Percentiles rank a stretch among this genome's conserved stretches.
phyloP scores from a whole-genome alignment of 2,888 invertebrate species.

The Aelia acuminata region DNA sequence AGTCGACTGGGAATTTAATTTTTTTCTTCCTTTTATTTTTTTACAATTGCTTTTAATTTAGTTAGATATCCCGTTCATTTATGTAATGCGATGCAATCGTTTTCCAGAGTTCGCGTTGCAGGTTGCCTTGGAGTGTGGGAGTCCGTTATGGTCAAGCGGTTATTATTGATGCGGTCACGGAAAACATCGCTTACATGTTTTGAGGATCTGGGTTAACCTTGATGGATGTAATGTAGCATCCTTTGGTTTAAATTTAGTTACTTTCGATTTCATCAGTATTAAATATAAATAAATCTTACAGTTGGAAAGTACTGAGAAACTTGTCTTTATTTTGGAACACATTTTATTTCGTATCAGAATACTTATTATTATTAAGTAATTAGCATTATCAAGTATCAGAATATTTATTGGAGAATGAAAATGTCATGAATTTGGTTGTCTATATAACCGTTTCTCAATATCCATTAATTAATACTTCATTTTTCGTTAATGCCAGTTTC shows the following conservation, averaged over 20 bases:
- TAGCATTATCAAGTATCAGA: too few relatives aligned
- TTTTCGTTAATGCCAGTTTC: too few relatives aligned
- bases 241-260: neutral
- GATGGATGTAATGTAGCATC: neutral
- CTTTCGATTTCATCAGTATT: neutral
- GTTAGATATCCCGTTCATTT: conserved; percentile 4
- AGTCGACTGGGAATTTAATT: conserved; percentile 7
- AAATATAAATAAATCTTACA: neutral
- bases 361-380: too few relatives aligned
- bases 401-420: too few relatives aligned
- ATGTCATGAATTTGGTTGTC: too few relatives aligned
- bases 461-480: too few relatives aligned
- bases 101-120: neutral
- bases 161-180: neutral
- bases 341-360: too few relatives aligned
- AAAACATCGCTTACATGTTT: neutral
- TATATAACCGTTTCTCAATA: too few relatives aligned
- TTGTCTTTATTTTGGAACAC: too few relatives aligned
- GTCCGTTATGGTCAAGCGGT: neutral
- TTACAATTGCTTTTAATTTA: conserved; percentile 15
- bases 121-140: neutral
- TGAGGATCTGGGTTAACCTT: neutral
- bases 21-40: neutral
- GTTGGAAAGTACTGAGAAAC: neutral
- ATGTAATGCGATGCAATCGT: conserved; percentile 7